These are phyloP conservation scores for Hexactinellida sp. DNA, from an alignment of 37 sponge, comb jelly and placozoan species.

Conservation along the genomic window DNA sequence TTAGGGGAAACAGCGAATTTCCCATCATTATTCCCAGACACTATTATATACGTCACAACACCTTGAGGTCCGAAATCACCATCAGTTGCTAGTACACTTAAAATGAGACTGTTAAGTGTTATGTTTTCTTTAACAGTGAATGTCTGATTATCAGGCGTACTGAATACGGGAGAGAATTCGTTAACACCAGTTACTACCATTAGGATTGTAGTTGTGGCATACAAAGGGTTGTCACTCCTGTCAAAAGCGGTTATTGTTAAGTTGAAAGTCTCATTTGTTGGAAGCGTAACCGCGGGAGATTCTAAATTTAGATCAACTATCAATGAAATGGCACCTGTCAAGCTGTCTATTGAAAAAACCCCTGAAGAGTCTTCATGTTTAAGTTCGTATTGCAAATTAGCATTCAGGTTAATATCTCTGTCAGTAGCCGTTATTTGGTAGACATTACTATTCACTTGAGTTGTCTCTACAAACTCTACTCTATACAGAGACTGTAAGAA, in stretches of 20 bases:
- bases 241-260: slow-evolving; percentile 16
- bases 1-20: background rate
- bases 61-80: slow-evolving; percentile 16
- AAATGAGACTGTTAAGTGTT: background rate
- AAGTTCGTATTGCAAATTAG: background rate
- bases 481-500: background rate
- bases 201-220: background rate
- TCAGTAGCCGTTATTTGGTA: background rate
- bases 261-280: background rate
- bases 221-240: background rate
- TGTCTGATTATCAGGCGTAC: background rate
- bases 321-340: background rate
- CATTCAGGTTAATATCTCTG: slow-evolving; percentile 10
- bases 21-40: slow-evolving; percentile 7
- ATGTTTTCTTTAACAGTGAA: background rate
- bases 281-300: background rate
- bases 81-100: slow-evolving; percentile 11
- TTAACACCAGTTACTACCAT: background rate
- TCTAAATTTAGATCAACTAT: background rate
- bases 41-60: background rate
- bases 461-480: background rate
- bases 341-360: background rate
- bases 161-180: background rate
- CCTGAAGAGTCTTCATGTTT: background rate
- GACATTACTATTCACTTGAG: background rate